Evolutionary conservation across 2,797 vertebrate genomes (phyloP).

Genomic region (Mareca strepera): DNA sequence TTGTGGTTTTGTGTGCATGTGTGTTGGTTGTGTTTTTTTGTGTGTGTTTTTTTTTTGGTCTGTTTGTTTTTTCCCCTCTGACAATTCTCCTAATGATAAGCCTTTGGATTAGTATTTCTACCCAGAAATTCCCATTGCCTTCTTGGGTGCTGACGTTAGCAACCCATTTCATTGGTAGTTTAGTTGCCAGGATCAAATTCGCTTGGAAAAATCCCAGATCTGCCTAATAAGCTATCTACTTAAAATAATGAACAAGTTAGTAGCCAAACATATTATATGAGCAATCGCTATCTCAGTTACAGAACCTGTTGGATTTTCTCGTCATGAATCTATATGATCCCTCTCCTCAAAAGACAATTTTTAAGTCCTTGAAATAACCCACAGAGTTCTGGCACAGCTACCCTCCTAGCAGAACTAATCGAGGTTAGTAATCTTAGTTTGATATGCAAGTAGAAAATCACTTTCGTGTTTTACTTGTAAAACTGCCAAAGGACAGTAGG

Average conservation of each 20-base stretch:
- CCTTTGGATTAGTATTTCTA: background rate
- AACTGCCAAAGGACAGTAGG: conserved; percentile 61
- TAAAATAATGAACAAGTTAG: background rate
- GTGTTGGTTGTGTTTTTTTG: background rate
- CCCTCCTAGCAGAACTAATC: background rate
- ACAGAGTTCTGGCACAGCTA: background rate
- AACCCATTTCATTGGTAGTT: conserved; percentile 25
- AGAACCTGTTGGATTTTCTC: background rate
- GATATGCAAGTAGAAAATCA: conserved; percentile 54
- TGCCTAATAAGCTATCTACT: conserved; percentile 16
- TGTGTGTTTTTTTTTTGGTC: background rate
- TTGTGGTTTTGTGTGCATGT: no score
- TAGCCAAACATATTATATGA: background rate
- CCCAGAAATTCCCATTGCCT: background rate
- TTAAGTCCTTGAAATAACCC: conserved; percentile 35
- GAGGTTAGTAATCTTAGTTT: conserved; percentile 23
- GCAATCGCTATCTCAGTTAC: background rate
- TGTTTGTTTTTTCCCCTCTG: background rate
- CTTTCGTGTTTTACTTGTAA: conserved; percentile 52
- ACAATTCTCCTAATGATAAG: background rate
- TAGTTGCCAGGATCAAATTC: conserved; percentile 47
- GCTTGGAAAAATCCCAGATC: conserved; percentile 23
- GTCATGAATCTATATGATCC: background rate
- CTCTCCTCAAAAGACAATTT: conserved; percentile 9
- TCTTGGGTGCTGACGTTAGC: background rate